Conservation (phyloP, 2,888 invertebrate genomes). For the Timandra comae region DNA sequence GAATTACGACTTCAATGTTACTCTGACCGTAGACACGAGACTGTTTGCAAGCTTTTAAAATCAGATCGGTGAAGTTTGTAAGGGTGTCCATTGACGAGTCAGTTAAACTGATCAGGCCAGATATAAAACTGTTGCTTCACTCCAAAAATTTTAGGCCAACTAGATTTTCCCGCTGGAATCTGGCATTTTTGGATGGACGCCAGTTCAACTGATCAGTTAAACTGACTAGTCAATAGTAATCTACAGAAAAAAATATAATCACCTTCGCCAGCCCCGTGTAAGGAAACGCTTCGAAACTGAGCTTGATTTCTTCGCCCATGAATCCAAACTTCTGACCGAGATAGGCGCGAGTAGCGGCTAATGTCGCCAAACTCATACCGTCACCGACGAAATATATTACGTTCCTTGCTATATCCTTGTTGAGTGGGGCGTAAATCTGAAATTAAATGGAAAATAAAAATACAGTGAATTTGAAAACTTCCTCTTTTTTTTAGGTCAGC, state of each 20-base stretch:
- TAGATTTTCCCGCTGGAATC: too few relatives aligned
- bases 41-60: too few relatives aligned
- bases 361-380: slow-evolving; percentile 90
- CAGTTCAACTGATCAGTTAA: too few relatives aligned
- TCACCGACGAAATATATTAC: slow-evolving; percentile 90
- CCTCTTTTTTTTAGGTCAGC: too few relatives aligned
- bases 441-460: neutral
- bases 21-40: too few relatives aligned
- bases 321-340: slow-evolving; percentile 78
- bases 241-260: slow-evolving; percentile 5
- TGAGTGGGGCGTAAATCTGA: slow-evolving; percentile 42
- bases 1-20: too few relatives aligned
- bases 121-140: too few relatives aligned
- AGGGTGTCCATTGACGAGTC: too few relatives aligned
- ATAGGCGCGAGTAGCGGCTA: slow-evolving; percentile 85
- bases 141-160: too few relatives aligned
- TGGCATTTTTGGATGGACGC: neutral
- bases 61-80: too few relatives aligned
- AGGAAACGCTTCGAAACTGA: slow-evolving; percentile 87
- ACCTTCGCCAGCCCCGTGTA: slow-evolving; percentile 86
- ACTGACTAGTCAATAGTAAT: neutral
- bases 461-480: neutral
- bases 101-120: too few relatives aligned
- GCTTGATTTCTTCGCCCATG: slow-evolving; percentile 81
- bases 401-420: slow-evolving; percentile 73